These are phyloP conservation scores for Mizuhopecten yessoensis DNA, from an alignment of 1,140 invertebrate species.

Conservation along the genomic window DNA sequence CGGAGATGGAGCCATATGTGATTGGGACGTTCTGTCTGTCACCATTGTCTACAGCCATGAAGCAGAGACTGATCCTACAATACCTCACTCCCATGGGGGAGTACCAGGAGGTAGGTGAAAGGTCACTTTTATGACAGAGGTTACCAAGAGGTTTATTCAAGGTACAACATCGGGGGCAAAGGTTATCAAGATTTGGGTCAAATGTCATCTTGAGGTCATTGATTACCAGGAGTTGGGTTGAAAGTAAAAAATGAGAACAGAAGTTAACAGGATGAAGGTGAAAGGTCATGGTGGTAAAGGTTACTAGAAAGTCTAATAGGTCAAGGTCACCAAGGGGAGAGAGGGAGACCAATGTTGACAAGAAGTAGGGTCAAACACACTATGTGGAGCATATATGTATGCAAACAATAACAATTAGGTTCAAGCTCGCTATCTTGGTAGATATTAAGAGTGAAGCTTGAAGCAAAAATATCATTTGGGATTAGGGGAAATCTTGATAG, in stretches of 20 bases:
- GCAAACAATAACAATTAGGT: background rate
- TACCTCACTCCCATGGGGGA: conserved; percentile 97
- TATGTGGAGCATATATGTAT: no score
- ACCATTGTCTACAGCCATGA: conserved; percentile 93
- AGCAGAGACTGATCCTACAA: conserved; percentile 95
- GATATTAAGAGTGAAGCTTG: background rate
- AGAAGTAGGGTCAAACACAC: no score
- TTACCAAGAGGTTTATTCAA: no score
- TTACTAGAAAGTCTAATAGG: background rate
- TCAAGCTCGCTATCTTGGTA: background rate
- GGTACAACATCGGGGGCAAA: no score
- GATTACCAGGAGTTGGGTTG: background rate
- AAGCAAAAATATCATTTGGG: no score
- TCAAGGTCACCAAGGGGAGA: no score
- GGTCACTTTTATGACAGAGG: no score
- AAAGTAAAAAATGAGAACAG: background rate
- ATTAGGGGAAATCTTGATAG: no score
- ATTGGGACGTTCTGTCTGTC: conserved; percentile 94
- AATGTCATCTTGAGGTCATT: background rate
- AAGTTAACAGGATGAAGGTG: background rate
- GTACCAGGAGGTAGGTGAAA: conserved; percentile 90
- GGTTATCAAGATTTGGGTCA: background rate
- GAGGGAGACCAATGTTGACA: no score
- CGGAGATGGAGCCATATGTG: conserved; percentile 93
- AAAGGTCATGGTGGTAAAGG: background rate